Evolutionary conservation across 2,113 vertebrate species (phyloP).

Genomic region (Anoplopoma fimbria): DNA sequence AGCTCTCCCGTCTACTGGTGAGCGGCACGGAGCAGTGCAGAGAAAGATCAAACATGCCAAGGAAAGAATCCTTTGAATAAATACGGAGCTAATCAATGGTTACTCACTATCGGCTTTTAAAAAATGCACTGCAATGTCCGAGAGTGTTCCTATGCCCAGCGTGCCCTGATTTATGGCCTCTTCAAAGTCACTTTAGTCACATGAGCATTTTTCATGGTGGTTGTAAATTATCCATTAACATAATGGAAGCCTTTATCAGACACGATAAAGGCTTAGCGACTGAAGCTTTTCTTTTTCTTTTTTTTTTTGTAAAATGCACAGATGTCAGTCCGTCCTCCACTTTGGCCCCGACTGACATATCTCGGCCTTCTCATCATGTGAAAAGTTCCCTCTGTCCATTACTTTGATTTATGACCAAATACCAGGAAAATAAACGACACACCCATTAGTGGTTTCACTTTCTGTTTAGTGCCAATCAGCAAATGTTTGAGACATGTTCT

Average conservation of each 20-base stretch:
- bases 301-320: not conserved
- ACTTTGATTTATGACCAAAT: not conserved
- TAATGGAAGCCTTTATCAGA: slow-evolving; percentile 48
- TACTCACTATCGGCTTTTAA: slow-evolving; percentile 17
- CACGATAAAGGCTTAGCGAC: slow-evolving; percentile 10
- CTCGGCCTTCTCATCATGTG: not conserved
- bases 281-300: not conserved
- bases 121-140: slow-evolving; percentile 28
- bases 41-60: not conserved
- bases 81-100: slow-evolving; percentile 31
- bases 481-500: too few relatives aligned
- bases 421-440: not conserved
- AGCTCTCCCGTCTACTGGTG: not conserved
- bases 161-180: slow-evolving; percentile 45
- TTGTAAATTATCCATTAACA: slow-evolving; percentile 64
- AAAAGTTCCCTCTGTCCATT: not conserved
- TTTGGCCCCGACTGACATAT: not conserved
- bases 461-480: not conserved
- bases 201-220: slow-evolving; percentile 43
- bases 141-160: slow-evolving; percentile 15
- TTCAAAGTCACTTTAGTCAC: slow-evolving; percentile 50
- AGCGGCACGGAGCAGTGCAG: not conserved
- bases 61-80: slow-evolving; percentile 14
- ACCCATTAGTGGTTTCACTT: not conserved
- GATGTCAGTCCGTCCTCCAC: too few relatives aligned